Percentiles rank a stretch among this genome's conserved stretches.
Conservation (phyloP, 2,797 vertebrate species). For the Aulostomus chinensis region DNA sequence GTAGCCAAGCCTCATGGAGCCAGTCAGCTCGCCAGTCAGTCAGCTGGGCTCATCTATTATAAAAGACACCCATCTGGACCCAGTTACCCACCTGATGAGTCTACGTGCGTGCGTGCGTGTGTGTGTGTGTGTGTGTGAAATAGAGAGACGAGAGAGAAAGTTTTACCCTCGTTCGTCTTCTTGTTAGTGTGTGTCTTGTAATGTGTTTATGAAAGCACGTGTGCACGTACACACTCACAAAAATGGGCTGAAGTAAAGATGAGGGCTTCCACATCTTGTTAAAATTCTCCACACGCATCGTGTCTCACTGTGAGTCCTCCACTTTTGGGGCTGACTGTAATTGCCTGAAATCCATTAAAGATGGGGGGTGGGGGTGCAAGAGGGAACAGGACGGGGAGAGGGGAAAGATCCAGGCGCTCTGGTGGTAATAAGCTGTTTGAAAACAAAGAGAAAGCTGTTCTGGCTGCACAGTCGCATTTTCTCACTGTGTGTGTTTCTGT, state of each 20-base stretch:
- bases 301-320: constrained; percentile 54
- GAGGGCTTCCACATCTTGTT: constrained; percentile 76
- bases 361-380: constrained; percentile 41
- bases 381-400: constrained; percentile 40
- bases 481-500: constrained; percentile 55
- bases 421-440: constrained; percentile 70
- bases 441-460: constrained; percentile 72
- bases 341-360: constrained; percentile 78
- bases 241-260: constrained; percentile 27
- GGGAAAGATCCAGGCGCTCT: constrained; percentile 56
- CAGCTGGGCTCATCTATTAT: constrained; percentile 75
- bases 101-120: constrained; percentile 18
- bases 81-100: constrained; percentile 68
- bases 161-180: background rate
- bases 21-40: constrained; percentile 43
- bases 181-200: constrained; percentile 14
- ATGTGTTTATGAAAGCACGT: constrained; percentile 38
- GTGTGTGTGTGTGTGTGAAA: background rate
- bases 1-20: constrained; percentile 42
- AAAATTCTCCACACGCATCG: constrained; percentile 67
- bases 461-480: constrained; percentile 57
- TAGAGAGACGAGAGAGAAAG: background rate
- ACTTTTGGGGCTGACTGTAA: constrained; percentile 63
- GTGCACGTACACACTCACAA: constrained; percentile 1
- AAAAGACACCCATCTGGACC: constrained; percentile 71